These are phyloP conservation scores for Zosterops japonicus DNA, from an alignment of 2,113 vertebrate species.

Conservation along the genomic window DNA sequence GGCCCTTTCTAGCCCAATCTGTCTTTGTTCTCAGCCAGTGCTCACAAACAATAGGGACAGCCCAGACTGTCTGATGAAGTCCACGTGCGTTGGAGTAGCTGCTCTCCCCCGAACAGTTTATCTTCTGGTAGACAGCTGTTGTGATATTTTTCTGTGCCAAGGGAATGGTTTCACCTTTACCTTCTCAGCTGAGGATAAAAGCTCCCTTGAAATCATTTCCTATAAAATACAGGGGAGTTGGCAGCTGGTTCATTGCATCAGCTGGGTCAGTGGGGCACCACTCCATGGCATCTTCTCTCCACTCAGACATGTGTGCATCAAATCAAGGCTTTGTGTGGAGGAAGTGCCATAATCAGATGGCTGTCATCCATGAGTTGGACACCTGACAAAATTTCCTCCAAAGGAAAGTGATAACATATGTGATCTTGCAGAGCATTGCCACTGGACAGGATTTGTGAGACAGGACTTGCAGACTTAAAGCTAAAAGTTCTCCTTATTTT, in stretches of 20 bases:
- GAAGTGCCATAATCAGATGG: not conserved
- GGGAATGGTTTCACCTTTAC: not conserved
- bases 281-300: not conserved
- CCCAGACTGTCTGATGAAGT: conserved; percentile 29
- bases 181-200: not conserved
- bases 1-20: conserved; percentile 63
- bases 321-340: not conserved
- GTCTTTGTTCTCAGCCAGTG: conserved; percentile 48
- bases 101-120: not conserved
- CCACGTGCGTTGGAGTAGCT: not conserved
- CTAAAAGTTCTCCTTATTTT: not conserved
- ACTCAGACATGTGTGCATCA: not conserved
- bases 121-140: not conserved
- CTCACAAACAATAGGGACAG: conserved; percentile 51
- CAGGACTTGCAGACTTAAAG: not conserved
- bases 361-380: not conserved
- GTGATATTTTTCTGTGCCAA: not conserved
- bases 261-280: not conserved
- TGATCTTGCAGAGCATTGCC: not conserved
- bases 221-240: not conserved
- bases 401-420: not conserved
- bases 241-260: not conserved
- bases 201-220: not conserved
- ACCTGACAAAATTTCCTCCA: not conserved
- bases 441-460: not conserved